Evolutionary conservation across 2,888 invertebrate genomes (phyloP), one percentile per base, ranked within the genome.

Genomic region (Xestia sexstrigata): DNA sequence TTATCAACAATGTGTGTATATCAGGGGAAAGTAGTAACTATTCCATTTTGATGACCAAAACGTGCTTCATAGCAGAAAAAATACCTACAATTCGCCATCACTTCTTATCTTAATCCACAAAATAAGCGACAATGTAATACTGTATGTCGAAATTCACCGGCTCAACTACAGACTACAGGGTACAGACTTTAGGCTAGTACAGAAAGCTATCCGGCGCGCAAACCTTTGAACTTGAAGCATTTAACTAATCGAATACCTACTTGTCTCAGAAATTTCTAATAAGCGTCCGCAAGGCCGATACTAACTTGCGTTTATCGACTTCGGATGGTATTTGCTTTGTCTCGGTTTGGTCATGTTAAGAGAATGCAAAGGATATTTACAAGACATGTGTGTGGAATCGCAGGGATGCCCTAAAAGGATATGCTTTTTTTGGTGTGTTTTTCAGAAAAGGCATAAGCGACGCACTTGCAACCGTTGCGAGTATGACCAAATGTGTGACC

Each of bases 181-280:
- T 74, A 17, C 42, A 76, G 52, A 76, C n/a, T 63, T 2, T 65
- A 74, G 74, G 76, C 82, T 81, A 77, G 79, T 78, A 81, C 78
- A 70, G 79, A 76, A 69, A 76, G 76, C 86, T 87, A 86, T 82
- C 85, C 78, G 76, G 81, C 68, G 81, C 83, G 81, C 81, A 81
- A 88, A 85, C 89, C 91, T 91, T 91, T 90, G 92, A 91, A 91
- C 88, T 89, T 87, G 82, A 86, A 89, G 89, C 89, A 90, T 90
- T 89, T 90, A 87, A 88, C 89, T 92, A 92, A 92, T 92, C 91
- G 90, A 91, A 92, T 91, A 89, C 87, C 85, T 84, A 86, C 87
- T 89, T 82, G 84, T 83, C 89, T 88, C 45, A 73, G 88, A 84
- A 81, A 86, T 89, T 87, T 88, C 75, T 88, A 88, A 88, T 88